Percentiles rank a stretch among this genome's conserved stretches.
Evolutionary conservation across 2,113 vertebrate genomes (phyloP).

Genomic region (Oxyruncus cristatus): DNA sequence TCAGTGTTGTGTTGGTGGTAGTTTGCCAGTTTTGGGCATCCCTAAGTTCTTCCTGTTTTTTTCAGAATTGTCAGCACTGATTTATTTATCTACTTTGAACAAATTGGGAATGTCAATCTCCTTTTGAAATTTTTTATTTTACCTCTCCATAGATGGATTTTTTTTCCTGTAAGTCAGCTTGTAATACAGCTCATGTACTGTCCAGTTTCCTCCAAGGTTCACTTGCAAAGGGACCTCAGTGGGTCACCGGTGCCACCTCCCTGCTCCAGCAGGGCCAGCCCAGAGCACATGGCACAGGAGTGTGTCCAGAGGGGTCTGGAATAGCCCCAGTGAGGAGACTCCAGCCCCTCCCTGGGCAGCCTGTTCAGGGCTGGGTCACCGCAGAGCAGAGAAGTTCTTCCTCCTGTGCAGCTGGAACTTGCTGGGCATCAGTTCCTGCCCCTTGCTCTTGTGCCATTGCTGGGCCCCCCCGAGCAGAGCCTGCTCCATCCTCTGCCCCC

Average conservation of each 20-base stretch:
- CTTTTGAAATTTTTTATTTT: neutral
- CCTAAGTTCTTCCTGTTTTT: neutral
- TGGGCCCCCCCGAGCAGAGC: neutral
- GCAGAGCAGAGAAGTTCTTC: neutral
- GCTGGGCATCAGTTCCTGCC: neutral
- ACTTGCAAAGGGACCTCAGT: neutral
- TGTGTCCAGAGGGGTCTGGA: neutral
- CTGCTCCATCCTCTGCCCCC: neutral
- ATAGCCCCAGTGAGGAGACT: neutral
- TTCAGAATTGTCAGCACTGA: neutral
- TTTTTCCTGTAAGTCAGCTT: neutral
- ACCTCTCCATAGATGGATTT: neutral
- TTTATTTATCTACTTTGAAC: neutral
- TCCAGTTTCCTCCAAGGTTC: neutral
- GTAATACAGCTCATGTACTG: neutral
- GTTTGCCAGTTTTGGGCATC: neutral
- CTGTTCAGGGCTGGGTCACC: neutral
- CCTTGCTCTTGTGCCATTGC: neutral
- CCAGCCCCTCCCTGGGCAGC: neutral
- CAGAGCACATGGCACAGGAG: neutral
- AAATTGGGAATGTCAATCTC: neutral
- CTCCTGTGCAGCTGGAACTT: neutral
- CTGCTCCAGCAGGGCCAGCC: neutral
- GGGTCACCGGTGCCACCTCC: neutral
- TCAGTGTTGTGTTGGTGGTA: neutral